These are phyloP conservation scores for Carposina sasakii DNA, from an alignment of 1,140 invertebrate genomes.

Conservation along the genomic window DNA sequence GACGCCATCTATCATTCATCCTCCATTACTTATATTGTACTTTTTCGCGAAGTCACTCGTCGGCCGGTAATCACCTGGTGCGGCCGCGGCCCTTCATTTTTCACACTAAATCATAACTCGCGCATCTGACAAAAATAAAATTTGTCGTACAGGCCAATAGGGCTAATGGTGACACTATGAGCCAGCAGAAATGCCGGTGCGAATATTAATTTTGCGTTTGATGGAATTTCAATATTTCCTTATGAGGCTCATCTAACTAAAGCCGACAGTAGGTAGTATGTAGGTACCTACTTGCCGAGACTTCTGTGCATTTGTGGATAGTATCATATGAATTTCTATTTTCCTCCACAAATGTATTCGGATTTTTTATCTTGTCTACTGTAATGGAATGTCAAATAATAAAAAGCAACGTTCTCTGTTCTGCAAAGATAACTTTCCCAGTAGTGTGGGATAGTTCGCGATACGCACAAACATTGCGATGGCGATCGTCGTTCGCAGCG, in stretches of 20 bases:
- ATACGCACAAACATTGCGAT: no score
- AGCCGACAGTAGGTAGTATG: neutral
- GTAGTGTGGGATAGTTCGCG: no score
- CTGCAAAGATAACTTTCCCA: no score
- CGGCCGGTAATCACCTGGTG: conserved; percentile 71
- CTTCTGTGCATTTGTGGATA: no score
- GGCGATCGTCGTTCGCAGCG: no score
- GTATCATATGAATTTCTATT: no score
- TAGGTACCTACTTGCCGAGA: no score
- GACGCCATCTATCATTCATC: conserved; percentile 69
- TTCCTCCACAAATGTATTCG: no score
- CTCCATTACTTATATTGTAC: conserved; percentile 72
- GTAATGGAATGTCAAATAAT: no score
- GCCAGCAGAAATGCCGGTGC: conserved; percentile 39
- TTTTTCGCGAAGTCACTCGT: conserved; percentile 70
- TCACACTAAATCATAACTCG: conserved; percentile 71
- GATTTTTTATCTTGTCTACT: no score
- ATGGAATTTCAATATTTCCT: neutral
- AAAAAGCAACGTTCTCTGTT: no score
- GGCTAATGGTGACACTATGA: conserved; percentile 64
- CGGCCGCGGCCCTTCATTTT: conserved; percentile 65
- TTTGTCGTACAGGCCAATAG: conserved; percentile 70
- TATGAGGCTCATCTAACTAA: neutral
- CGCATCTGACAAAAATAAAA: conserved; percentile 70
- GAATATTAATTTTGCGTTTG: conserved; percentile 31